Evolutionary conservation across 2,797 vertebrate species (phyloP).

Genomic region (Australoheros facetus): DNA sequence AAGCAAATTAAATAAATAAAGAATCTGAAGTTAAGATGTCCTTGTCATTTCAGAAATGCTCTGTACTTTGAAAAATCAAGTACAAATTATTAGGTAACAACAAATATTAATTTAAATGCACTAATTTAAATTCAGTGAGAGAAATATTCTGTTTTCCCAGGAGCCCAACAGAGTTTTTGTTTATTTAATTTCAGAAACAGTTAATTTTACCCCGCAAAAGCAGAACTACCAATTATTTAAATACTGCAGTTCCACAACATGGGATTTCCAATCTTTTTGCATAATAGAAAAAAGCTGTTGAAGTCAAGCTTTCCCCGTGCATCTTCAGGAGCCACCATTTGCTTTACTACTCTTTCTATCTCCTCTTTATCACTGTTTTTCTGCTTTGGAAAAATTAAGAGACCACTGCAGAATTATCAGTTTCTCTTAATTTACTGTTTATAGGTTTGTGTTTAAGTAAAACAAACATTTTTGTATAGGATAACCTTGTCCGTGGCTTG

Average conservation of each 20-base stretch:
- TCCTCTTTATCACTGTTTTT: slow-evolving; percentile 3
- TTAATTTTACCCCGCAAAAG: neutral
- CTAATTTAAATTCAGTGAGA: neutral
- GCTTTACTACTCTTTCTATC: neutral
- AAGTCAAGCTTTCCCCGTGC: neutral
- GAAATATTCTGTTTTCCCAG: neutral
- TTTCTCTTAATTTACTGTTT: no score
- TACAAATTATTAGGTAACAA: neutral
- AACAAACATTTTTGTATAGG: no score
- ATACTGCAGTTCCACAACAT: neutral
- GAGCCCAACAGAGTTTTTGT: neutral
- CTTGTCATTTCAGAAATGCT: neutral
- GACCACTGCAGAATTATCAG: no score
- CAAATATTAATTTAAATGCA: neutral
- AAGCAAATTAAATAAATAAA: neutral
- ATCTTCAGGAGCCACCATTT: neutral
- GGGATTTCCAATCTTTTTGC: neutral
- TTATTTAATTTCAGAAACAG: neutral
- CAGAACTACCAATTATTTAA: neutral
- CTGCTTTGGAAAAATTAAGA: no score
- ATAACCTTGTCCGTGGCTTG: no score
- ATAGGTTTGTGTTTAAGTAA: no score
- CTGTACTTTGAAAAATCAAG: neutral
- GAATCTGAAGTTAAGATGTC: neutral
- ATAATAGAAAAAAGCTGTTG: neutral